phyloP scores from a whole-genome alignment of 1,140 invertebrate species.

The Leptestheria dahalacensis region DNA sequence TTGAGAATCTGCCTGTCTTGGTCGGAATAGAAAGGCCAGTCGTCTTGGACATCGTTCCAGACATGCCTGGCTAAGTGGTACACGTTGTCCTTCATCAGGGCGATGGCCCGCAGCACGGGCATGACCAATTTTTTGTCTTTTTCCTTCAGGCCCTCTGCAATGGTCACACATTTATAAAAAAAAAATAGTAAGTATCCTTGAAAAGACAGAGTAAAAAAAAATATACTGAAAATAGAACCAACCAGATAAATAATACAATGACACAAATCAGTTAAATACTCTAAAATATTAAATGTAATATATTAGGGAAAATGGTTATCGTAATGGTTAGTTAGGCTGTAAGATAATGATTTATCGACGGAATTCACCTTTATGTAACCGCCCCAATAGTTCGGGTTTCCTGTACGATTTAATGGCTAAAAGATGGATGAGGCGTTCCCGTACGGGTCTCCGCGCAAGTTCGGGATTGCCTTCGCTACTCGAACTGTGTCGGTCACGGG shows the following conservation, averaged over 20 bases:
- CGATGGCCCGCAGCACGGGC: constrained; percentile 59
- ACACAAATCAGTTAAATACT: neutral
- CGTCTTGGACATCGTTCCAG: constrained; percentile 84
- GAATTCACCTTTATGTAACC: constrained; percentile 56
- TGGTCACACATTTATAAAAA: neutral
- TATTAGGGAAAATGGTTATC: too few species aligned
- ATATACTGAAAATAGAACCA: constrained; percentile 1
- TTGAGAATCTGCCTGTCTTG: constrained; percentile 72
- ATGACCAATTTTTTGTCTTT: constrained; percentile 57
- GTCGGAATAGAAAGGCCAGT: constrained; percentile 85
- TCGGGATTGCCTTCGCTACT: constrained; percentile 35
- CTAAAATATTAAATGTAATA: too few species aligned
- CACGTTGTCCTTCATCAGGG: constrained; percentile 65
- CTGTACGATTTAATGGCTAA: constrained; percentile 81
- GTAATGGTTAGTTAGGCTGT: too few species aligned
- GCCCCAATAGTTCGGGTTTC: constrained; percentile 70
- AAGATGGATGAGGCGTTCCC: constrained; percentile 81
- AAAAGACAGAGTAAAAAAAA: neutral
- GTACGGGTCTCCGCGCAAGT: constrained; percentile 49
- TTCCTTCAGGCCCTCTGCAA: constrained; percentile 73
- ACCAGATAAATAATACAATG: neutral
- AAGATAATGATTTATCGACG: neutral
- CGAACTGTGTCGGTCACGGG: neutral
- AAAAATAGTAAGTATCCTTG: too few species aligned
- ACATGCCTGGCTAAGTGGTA: constrained; percentile 67